phyloP scores from a whole-genome alignment of 2,888 invertebrate species.

The Callimorpha dominula region DNA sequence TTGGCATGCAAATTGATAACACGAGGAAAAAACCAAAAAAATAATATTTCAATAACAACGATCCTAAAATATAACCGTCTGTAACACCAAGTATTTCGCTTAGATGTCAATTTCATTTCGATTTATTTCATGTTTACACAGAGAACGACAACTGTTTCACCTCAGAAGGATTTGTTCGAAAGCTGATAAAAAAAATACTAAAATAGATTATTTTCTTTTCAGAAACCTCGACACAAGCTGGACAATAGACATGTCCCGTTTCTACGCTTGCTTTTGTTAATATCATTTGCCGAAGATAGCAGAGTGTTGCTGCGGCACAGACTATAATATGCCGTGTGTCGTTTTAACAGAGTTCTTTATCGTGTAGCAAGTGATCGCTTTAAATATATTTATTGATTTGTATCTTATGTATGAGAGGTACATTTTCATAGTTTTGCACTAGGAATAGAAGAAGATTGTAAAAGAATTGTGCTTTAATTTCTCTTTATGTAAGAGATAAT shows the following conservation, averaged over 20 bases:
- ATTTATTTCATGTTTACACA: too few relatives aligned
- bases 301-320: constrained; percentile 17
- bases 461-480: too few relatives aligned
- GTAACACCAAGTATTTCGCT: too few relatives aligned
- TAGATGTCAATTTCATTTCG: too few relatives aligned
- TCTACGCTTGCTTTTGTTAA: constrained; percentile 82
- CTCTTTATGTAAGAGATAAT: too few relatives aligned
- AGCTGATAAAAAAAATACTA: neutral
- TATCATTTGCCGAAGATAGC: constrained; percentile 27
- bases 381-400: constrained; percentile 38
- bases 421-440: neutral
- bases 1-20: too few relatives aligned
- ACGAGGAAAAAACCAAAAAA: too few relatives aligned
- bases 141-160: too few relatives aligned
- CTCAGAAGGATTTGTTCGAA: too few relatives aligned
- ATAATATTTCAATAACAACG: too few relatives aligned
- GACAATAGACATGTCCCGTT: constrained; percentile 75
- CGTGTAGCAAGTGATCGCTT: constrained; percentile 42
- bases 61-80: too few relatives aligned
- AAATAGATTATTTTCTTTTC: constrained; percentile 31
- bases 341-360: constrained; percentile 38
- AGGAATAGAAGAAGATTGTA: neutral
- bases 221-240: constrained; percentile 72
- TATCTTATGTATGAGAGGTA: constrained; percentile 29
- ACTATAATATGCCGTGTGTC: constrained; percentile 26